Percentiles rank a stretch among this genome's conserved stretches.
phyloP scores from a whole-genome alignment of 2,888 invertebrate genomes.

The Drosophila barbarae region DNA sequence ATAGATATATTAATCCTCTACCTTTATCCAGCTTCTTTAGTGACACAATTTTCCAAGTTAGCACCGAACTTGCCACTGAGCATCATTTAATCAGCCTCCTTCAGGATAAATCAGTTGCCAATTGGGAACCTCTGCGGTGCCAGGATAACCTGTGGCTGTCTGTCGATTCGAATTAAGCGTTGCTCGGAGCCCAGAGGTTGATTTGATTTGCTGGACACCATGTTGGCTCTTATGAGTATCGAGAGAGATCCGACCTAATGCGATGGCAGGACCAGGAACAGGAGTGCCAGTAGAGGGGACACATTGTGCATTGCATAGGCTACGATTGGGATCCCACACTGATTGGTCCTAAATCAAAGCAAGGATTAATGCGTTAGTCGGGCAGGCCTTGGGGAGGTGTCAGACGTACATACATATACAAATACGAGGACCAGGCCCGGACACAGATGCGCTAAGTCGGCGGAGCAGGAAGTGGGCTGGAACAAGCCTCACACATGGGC shows the following conservation, averaged over 20 bases:
- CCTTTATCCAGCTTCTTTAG: neutral
- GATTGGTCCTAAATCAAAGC: slow-evolving; percentile 71
- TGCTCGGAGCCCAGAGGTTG: slow-evolving; percentile 18
- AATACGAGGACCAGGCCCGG: slow-evolving; percentile 5
- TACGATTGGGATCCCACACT: slow-evolving; percentile 55
- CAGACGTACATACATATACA: slow-evolving; percentile 27
- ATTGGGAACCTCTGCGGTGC: slow-evolving; percentile 34
- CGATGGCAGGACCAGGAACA: neutral
- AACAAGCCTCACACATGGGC: slow-evolving; percentile 83
- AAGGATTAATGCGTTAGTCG: slow-evolving; percentile 65
- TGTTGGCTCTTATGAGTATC: slow-evolving; percentile 26
- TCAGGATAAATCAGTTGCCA: slow-evolving; percentile 71
- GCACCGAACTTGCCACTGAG: slow-evolving; percentile 50
- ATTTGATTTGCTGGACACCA: slow-evolving; percentile 25
- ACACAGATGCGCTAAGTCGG: slow-evolving; percentile 26
- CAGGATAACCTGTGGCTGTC: slow-evolving; percentile 22
- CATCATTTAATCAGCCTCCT: slow-evolving; percentile 68
- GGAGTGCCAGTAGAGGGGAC: neutral
- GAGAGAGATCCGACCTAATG: slow-evolving; percentile 29
- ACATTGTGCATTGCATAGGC: slow-evolving; percentile 22
- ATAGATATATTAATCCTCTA: neutral
- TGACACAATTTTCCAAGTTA: neutral
- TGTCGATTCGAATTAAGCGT: slow-evolving; percentile 24
- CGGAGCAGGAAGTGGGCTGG: slow-evolving; percentile 82
- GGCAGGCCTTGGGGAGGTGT: slow-evolving; percentile 19